phyloP scores from a whole-genome alignment of 2,797 vertebrate species.

The Tarsius wallacei region DNA sequence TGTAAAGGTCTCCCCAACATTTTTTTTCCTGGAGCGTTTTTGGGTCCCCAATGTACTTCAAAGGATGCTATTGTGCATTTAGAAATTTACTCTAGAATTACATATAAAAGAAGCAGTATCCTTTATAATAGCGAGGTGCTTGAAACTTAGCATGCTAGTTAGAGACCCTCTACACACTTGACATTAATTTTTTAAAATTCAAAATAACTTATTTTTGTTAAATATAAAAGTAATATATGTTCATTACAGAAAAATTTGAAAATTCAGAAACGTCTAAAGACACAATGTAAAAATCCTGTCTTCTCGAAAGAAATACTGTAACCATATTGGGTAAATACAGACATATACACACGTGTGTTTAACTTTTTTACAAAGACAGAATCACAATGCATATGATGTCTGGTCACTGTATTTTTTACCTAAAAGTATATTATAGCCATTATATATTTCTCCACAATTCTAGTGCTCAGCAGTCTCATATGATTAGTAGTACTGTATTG shows the following conservation, averaged over 20 bases:
- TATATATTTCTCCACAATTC: conserved; percentile 16
- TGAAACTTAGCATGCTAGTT: neutral
- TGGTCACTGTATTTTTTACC: conserved; percentile 11
- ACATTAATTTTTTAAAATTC: conserved; percentile 32
- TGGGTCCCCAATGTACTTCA: neutral
- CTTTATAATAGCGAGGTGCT: neutral
- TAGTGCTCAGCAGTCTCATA: neutral
- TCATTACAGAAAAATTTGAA: conserved; percentile 45
- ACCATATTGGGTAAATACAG: neutral
- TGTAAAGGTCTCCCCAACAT: no score
- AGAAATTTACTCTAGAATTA: conserved; percentile 26
- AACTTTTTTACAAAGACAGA: conserved; percentile 53
- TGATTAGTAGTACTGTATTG: neutral
- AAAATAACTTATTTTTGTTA: conserved; percentile 57
- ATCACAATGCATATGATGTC: neutral
- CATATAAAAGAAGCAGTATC: conserved; percentile 18
- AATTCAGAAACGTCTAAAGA: conserved; percentile 43
- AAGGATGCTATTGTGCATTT: neutral
- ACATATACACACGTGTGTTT: neutral
- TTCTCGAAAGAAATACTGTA: conserved; percentile 48
- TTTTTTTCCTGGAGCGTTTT: neutral
- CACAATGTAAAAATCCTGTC: conserved; percentile 25
- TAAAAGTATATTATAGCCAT: neutral
- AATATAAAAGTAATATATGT: conserved; percentile 9
- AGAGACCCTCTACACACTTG: neutral